Conservation (phyloP, 2,888 invertebrate genomes). For the Pimpla rufipes region DNA sequence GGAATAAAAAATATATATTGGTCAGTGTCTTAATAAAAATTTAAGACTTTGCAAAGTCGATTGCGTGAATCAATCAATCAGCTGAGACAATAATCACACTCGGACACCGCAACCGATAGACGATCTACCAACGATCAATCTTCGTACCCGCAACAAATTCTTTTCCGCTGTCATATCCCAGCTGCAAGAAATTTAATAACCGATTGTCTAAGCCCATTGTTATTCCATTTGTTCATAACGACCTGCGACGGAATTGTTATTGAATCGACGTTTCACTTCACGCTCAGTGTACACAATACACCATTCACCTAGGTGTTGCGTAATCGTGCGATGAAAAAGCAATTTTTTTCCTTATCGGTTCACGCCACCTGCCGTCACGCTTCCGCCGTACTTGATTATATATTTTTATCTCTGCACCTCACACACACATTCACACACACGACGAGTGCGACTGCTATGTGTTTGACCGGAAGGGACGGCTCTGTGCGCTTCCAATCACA, state of each 20-base stretch:
- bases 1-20: too few relatives aligned
- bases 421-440: neutral
- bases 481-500: neutral
- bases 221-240: neutral
- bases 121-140: too few relatives aligned
- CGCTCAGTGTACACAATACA: neutral
- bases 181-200: too few relatives aligned
- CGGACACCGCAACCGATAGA: too few relatives aligned
- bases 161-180: too few relatives aligned
- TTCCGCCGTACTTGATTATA: conserved; percentile 34
- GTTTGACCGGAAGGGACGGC: neutral
- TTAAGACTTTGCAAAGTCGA: too few relatives aligned
- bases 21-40: too few relatives aligned
- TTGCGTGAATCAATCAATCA: too few relatives aligned
- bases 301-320: conserved; percentile 47
- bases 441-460: conserved; percentile 32
- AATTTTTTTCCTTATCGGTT: conserved; percentile 50
- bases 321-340: conserved; percentile 44
- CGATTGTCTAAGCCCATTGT: too few relatives aligned
- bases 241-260: neutral
- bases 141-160: too few relatives aligned
- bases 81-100: too few relatives aligned
- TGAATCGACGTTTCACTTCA: neutral
- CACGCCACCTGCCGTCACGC: conserved; percentile 44
- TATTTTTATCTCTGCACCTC: conserved; percentile 18